Conservation (phyloP, 2,888 invertebrate genomes). For the Anthophora plumipes region DNA sequence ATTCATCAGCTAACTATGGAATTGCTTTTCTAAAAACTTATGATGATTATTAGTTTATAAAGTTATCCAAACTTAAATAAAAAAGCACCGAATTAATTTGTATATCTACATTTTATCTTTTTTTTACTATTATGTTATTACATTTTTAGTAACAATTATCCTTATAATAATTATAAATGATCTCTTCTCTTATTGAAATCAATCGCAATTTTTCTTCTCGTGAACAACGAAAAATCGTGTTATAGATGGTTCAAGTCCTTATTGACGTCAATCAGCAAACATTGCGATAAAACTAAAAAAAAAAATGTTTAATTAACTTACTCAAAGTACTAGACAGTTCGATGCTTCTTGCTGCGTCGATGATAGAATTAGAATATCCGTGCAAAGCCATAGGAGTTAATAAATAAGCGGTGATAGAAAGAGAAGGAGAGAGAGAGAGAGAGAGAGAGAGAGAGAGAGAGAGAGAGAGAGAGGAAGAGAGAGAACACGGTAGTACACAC, state of each 20-base stretch:
- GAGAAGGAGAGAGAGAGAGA: neutral
- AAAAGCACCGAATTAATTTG: no score
- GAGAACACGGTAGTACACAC: conserved; percentile 10
- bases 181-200: no score
- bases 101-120: no score
- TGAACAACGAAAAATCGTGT: neutral
- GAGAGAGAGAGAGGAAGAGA: conserved; percentile 20
- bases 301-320: conserved; percentile 11
- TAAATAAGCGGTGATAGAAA: neutral
- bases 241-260: neutral
- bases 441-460: conserved; percentile 6
- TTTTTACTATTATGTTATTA: no score
- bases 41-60: no score
- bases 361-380: neutral
- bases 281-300: no score
- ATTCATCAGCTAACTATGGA: no score
- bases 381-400: neutral
- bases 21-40: no score
- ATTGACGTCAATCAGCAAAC: neutral
- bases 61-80: no score
- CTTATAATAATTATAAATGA: no score
- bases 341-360: neutral
- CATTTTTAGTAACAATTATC: no score
- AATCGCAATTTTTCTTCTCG: no score
- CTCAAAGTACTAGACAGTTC: neutral